Evolutionary conservation across 2,113 vertebrate species (phyloP), one percentile per base, ranked within the genome.

Genomic region (Procavia capensis): DNA sequence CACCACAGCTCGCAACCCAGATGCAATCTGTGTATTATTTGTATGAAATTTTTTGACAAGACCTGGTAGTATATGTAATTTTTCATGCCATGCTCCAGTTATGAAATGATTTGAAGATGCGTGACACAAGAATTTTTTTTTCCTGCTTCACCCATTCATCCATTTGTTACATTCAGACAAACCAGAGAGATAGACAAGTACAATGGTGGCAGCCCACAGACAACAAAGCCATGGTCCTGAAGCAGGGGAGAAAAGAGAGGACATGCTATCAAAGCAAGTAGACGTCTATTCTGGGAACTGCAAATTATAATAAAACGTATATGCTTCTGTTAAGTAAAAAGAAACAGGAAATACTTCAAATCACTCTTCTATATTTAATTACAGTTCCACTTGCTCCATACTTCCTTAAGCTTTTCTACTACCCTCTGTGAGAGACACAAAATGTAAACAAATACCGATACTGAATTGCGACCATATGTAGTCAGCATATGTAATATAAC

Each of bases 391-490:
- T 83, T 83, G 39, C n/a, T 61, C 11, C 11, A 86, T 93, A 57
- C 6, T 80, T 93, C 9, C n/a, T 36, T 81, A 59, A 93, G 17
- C 16, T 9, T 39, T 83, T 89, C 39, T 45, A 36, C 13, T 20
- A 68, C 17, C 4, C 61, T 70, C n/a, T 93, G 27, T 64, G 66
- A 90, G 64, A 41, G 36, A 29, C 9, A 43, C 5, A 61, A 64
- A 64, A 79, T 88, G 41, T 90, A 93, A 95, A 54, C 10, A 76
- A 90, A 90, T 59, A 82, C 0, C 85, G 39, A 78, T 47, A 39
- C 20, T 84, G 27, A 87, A 81, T 25, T 66, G 5, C 2, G 88
- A 45, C 29, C 2, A 20, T 13, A 24, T 41, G 29, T 20, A 84
- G 43, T n/a, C 43, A 74, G 39, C 68, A 59, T 19, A 20, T 68